Base-by-base conservation (phyloP, 2,113 vertebrate genomes). In the Aepyceros melampus region DNA sequence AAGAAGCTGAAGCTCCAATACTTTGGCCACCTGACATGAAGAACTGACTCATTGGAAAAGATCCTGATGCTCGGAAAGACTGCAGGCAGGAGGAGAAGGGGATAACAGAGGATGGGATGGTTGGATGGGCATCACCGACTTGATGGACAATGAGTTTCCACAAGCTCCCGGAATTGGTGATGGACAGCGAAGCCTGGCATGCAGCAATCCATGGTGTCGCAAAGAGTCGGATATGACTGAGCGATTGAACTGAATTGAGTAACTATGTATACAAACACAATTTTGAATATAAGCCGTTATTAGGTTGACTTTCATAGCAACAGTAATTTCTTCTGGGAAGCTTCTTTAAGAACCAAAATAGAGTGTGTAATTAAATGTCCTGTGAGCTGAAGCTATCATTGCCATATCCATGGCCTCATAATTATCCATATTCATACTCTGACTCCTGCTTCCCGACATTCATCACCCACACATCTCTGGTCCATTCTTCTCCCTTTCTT, bases 331-430 rank as follows among this genome's bases (percentile, higher is more conserved):
- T 94, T 17, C 25, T 19, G 21, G 17, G 47, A 89, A 82, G 81
- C 3, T 17, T 82, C 45, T 88, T n/a, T n/a, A 93, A 47, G n/a
- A 96, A 85, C 11, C 47, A 36, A 62, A 84, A 31, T 71, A 45
- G 7, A 64, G 1, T 60, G 10, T 15, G 29, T 15, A 27, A 17
- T 2, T 8, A 47, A 79, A 55, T 7, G 7, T 36, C 25, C 5
- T n/a, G 6, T n/a, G 49, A 56, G 8, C 43, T 14, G 1, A 47
- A 3, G n/a, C 6, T 43, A 7, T 31, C 56, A 27, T 16, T 6
- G 1, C 1, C 7, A 3, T 47, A 49, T 1, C 2, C 16, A n/a
- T 8, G 1, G 14, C n/a, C 11, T 67, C 49, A 36, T 2, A 21
- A 2, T 47, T 64, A 55, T 21, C 31, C 10, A 15, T 23, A 27